Base-by-base conservation (phyloP, 2,888 invertebrate genomes). In the Rhamnusium bicolor region DNA sequence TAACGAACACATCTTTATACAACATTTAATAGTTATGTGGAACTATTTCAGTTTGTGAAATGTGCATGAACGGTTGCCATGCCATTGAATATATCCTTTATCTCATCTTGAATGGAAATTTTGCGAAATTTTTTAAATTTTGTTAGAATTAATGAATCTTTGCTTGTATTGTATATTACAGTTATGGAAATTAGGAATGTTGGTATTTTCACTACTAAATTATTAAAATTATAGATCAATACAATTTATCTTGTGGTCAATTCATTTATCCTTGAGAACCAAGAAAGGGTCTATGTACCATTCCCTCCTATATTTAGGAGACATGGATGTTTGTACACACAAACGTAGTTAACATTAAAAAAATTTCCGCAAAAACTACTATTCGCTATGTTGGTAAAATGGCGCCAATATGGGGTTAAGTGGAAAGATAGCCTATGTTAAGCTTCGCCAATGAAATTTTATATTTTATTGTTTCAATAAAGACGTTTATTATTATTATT, bases 1-100 rank as follows among this genome's bases (percentile, higher is more conserved):
- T 40, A 21, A 46, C 61, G 40, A 61, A 46, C 61, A 61, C 14
- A 61, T 61, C 61, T 61, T 61, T 61, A 61, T 32, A 60, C 29
- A 18, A 40, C 2, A n/a, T 32, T 60, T 60, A 60, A 60, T 46
- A 61, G 61, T 46, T 46, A 46, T 61, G 61, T 47, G 46, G 61
- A 61, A 61, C 61, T 61, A 61, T 61, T 61, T 61, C 61, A 47
- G 61, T 61, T 40, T n/a, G 46, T 6, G 32, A 8, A 32, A 40
- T 40, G 40, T n/a, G 8, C 29, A 8, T 32, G 8, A 7, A 8
- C 29, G 10, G n/a, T 40, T 40, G 12, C n/a, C 40, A 40, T 12
- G 40, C n/a, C 40, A 40, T 40, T n/a, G 40, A 40, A 40, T 40
- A 40, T n/a, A n/a, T n/a, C 40, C 40, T 3, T 40, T 40, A n/a